Base-by-base conservation (phyloP, 1,140 invertebrate species). In the Ooceraea biroi region DNA sequence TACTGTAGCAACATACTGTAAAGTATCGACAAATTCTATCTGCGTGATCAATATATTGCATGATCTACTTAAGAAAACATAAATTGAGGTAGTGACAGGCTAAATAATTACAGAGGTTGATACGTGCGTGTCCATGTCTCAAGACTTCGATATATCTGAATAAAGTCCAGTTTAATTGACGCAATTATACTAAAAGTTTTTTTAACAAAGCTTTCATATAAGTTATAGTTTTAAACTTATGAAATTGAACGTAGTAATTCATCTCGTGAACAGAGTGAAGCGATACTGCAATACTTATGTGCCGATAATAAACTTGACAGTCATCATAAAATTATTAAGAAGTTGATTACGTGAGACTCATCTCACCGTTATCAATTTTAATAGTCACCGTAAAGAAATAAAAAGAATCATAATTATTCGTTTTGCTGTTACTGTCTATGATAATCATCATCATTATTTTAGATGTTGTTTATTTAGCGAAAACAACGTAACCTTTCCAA, bases 91-190 rank as follows among this genome's bases (percentile, higher is more conserved):
- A 85, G 87, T 82, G 82, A 77, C 74, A 46, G 61, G 44, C 82
- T 68, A 82, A 73, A 78, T 88, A 89, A 89, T 89, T 88, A 86
- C 68, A 85, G 76, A 69, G 77, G 14, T 84, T 46, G 58, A 52
- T 74, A 46, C 60, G 36, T 41, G 27, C 69, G 61, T 63, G 71
- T 50, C 11, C 50, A 71, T 85, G 69, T 74, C 82, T 78, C 82
- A 57, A 50, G 68, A 83, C 11, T 19, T 36, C 22, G 65, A 78
- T 71, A 65, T 36, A 44, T 69, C 74, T 68, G 68, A 19, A 41
- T 55, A 55, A 72, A 19, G 30, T n/a, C 14, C 65, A 1, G 22
- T 19, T 44, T 72, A 72, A 72, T 72, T 58, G 57, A 57, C 19
- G 69, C 19, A 30, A 41, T 58, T 41, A 22, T 14, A 41, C 22